Percentiles rank a stretch among this genome's conserved stretches.
Evolutionary conservation across 2,888 invertebrate species (phyloP).

Genomic region (Molorchus minor): DNA sequence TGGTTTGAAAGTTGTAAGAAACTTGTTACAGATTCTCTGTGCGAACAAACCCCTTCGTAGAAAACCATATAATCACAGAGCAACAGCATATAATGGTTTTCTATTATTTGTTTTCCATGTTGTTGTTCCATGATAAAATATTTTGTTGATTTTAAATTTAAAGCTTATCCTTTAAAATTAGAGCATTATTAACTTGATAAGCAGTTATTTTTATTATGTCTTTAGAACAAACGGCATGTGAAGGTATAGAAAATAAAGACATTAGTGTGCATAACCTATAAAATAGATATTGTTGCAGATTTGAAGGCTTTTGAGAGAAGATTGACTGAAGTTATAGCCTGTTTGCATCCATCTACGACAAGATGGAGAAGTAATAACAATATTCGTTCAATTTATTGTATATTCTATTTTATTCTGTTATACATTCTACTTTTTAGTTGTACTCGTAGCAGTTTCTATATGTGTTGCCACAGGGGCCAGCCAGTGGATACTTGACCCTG

Average conservation of each 20-base stretch:
- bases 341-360: conserved; percentile 91
- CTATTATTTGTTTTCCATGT: too few species aligned
- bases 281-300: conserved; percentile 72
- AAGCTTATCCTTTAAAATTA: neutral
- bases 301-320: conserved; percentile 97
- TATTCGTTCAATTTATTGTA: too few species aligned
- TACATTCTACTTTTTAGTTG: conserved; percentile 68
- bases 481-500: conserved; percentile 95
- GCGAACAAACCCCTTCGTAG: too few species aligned
- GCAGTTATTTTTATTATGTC: conserved; percentile 67
- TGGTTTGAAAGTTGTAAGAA: too few species aligned
- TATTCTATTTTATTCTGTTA: neutral
- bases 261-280: conserved; percentile 61
- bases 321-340: conserved; percentile 95
- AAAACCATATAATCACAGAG: too few species aligned
- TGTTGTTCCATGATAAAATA: too few species aligned
- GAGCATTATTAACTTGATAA: neutral
- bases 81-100: too few species aligned
- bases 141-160: too few species aligned
- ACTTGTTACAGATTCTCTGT: too few species aligned
- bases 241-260: conserved; percentile 72
- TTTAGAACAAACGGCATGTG: conserved; percentile 89
- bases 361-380: conserved; percentile 93
- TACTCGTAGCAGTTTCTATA: conserved; percentile 85
- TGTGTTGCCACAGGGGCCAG: conserved; percentile 95